Conservation (phyloP, 2,888 invertebrate species). For the Ormia ochracea region DNA sequence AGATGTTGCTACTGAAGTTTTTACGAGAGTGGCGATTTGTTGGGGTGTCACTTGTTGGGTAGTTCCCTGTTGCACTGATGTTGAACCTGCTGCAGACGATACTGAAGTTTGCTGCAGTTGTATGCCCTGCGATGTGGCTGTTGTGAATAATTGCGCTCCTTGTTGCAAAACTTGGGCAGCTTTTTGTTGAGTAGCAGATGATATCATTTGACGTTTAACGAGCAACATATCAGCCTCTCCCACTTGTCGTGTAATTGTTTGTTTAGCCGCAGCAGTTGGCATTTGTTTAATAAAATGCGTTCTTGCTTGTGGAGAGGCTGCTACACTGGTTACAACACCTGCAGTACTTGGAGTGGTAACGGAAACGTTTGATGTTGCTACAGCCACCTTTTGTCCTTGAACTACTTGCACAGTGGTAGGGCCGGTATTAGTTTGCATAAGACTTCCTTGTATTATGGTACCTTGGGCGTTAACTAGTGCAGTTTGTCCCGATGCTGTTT, state of each 20-base stretch:
- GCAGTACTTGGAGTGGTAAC: constrained; percentile 66
- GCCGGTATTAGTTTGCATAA: constrained; percentile 69
- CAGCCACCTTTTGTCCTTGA: constrained; percentile 76
- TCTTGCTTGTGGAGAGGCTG: constrained; percentile 76
- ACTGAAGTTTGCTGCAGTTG: constrained; percentile 73
- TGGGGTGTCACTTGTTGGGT: constrained; percentile 71
- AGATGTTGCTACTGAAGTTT: constrained; percentile 75
- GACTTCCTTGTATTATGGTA: constrained; percentile 75
- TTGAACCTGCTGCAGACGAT: constrained; percentile 49
- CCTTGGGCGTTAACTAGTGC: constrained; percentile 73
- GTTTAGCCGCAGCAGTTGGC: constrained; percentile 72
- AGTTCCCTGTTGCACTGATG: constrained; percentile 73
- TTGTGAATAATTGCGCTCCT: constrained; percentile 79
- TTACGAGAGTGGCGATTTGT: constrained; percentile 75
- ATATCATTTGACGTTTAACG: constrained; percentile 78
- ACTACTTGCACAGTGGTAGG: constrained; percentile 71
- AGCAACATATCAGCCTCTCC: constrained; percentile 80
- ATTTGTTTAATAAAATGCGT: constrained; percentile 76
- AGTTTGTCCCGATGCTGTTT: constrained; percentile 72
- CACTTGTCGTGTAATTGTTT: constrained; percentile 78
- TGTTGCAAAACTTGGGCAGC: constrained; percentile 77
- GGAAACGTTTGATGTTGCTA: constrained; percentile 71
- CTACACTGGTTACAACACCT: constrained; percentile 74
- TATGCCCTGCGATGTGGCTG: constrained; percentile 67
- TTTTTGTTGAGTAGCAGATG: constrained; percentile 70